A percentile compares a stretch with the other conserved stretches of the same genome.
Evolutionary conservation across 2,888 invertebrate genomes (phyloP).

Genomic region (Polylopha cassiicola): DNA sequence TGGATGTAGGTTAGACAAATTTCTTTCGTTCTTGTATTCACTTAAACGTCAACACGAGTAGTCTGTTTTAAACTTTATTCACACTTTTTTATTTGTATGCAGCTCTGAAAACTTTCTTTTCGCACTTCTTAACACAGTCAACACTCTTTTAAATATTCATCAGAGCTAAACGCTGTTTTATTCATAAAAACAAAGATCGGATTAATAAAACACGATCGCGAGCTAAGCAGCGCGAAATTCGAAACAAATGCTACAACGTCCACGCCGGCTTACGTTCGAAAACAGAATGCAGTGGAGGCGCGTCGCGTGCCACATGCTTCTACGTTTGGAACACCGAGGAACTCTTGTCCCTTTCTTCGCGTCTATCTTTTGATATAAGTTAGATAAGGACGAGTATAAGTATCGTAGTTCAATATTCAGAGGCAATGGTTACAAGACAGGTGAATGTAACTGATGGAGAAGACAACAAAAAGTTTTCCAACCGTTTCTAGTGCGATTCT

Average conservation of each 20-base stretch:
- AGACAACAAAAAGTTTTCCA: slow-evolving; percentile 63
- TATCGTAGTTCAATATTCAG: slow-evolving; percentile 36
- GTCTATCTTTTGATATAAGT: slow-evolving; percentile 32
- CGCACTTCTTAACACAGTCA: slow-evolving; percentile 34
- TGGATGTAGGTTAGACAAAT: slow-evolving; percentile 57
- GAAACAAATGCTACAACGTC: slow-evolving; percentile 47
- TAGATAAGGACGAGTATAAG: slow-evolving; percentile 57
- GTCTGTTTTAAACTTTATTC: slow-evolving; percentile 28
- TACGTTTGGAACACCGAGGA: slow-evolving; percentile 42
- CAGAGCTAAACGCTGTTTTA: slow-evolving; percentile 10
- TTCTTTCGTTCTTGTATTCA: slow-evolving; percentile 49
- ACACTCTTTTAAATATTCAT: slow-evolving; percentile 12
- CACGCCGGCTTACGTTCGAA: slow-evolving; percentile 50
- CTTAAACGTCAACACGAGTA: slow-evolving; percentile 43
- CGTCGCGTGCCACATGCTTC: slow-evolving; percentile 68
- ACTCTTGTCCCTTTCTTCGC: slow-evolving; percentile 59
- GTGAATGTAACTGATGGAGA: slow-evolving; percentile 65
- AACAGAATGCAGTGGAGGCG: slow-evolving; percentile 63
- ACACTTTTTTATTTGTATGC: slow-evolving; percentile 30
- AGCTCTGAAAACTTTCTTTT: slow-evolving; percentile 32
- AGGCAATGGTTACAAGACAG: slow-evolving; percentile 54
- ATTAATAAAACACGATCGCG: slow-evolving; percentile 58
- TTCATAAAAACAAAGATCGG: slow-evolving; percentile 16
- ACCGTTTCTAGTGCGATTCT: slow-evolving; percentile 58
- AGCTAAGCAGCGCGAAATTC: slow-evolving; percentile 43